Evolutionary conservation across 1,140 invertebrate species (phyloP), one percentile per base, ranked within the genome.

Genomic region (Venturia canescens): DNA sequence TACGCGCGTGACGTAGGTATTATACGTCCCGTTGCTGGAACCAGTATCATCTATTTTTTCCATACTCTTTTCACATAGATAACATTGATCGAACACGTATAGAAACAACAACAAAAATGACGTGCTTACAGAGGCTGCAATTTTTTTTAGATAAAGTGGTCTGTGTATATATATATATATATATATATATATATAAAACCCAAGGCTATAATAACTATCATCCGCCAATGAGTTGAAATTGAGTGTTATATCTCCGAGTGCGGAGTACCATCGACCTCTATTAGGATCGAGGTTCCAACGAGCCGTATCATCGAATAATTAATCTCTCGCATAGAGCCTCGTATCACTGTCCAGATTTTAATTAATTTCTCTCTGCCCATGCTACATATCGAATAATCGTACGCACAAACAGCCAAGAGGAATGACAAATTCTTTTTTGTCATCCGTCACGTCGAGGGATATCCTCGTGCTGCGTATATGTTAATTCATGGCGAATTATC

Each of bases 271-370:
- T 76, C 72, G 60, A 76, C 72, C 72, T 76, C 60, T 76, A 76
- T 76, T 76, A 76, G 60, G 72, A 76, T 76, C 72, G 72, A 76
- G 29, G 29, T 34, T 38, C 72, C 72, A 60, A 60, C 72, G 72
- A 76, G 53, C 50, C 72, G 72, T 76, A 50, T 60, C 72, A 76
- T 76, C 72, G 72, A 76, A 76, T 76, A 76, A 76, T 76, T 76
- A 76, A 76, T 76, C 72, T 76, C 72, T 27, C 3, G 9, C 53
- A 16, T 34, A 21, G 16, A 74, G 0, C 11, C n/a, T 63, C 50
- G 23, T 53, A 76, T 76, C 72, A 76, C 72, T 60, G 72, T 76
- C 53, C 50, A 29, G 72, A 60, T 63, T 60, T 76, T 63, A 60
- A 76, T 76, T 29, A 76, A 76, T 76, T 76, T 48, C 72, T 60